Percentiles rank a stretch among this genome's conserved stretches.
phyloP scores from a whole-genome alignment of 2,888 invertebrate genomes.

The Thyatira batis region DNA sequence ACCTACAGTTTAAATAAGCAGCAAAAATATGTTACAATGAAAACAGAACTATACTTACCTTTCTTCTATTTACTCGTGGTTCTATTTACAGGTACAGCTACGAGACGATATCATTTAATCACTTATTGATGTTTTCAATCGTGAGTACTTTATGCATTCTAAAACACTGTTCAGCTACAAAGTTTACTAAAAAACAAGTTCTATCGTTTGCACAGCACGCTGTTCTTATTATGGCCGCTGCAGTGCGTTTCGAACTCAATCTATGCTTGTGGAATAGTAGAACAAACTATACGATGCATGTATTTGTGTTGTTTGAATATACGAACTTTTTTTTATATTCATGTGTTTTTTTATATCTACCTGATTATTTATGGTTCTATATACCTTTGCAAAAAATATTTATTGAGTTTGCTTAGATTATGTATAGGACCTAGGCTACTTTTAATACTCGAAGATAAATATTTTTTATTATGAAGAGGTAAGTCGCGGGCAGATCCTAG shows the following conservation, averaged over 20 bases:
- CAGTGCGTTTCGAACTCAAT: constrained; percentile 24
- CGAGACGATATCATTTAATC: neutral
- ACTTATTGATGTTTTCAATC: constrained; percentile 1
- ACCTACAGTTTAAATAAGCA: neutral
- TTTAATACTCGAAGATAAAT: too few species aligned
- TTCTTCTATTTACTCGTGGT: neutral
- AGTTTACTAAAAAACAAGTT: constrained; percentile 7
- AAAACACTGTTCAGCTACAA: neutral
- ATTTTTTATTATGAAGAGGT: too few species aligned
- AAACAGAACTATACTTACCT: too few species aligned
- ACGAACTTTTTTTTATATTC: neutral
- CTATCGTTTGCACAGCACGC: constrained; percentile 3
- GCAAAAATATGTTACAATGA: neutral
- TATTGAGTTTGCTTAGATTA: too few species aligned
- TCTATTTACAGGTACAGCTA: neutral
- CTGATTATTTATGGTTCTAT: neutral
- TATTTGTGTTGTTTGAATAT: constrained; percentile 15
- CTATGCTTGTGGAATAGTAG: constrained; percentile 29
- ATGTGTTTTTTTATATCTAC: neutral
- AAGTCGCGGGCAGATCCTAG: too few species aligned
- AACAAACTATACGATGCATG: constrained; percentile 13
- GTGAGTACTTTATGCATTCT: neutral
- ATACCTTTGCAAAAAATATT: too few species aligned
- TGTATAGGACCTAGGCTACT: too few species aligned
- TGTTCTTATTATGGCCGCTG: constrained; percentile 15